Percentiles rank a stretch among this genome's conserved stretches.
phyloP scores from a whole-genome alignment of 2,113 vertebrate species.

The Hippocampus mohnikei region DNA sequence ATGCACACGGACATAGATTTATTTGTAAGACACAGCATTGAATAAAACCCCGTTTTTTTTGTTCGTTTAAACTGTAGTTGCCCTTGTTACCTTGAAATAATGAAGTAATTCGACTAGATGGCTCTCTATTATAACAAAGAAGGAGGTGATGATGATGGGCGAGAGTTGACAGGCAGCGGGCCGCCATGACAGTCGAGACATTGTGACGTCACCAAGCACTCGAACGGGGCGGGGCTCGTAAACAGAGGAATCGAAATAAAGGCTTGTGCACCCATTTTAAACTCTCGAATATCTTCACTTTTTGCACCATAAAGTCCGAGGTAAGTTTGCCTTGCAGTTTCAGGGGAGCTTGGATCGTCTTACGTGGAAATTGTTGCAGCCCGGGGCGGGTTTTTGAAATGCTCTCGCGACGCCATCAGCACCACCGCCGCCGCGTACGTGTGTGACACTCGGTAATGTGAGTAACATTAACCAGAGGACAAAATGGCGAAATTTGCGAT shows the following conservation, averaged over 20 bases:
- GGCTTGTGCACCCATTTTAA: conserved; percentile 66
- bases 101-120: no score
- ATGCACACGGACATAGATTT: not conserved
- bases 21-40: not conserved
- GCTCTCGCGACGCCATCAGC: conserved; percentile 73
- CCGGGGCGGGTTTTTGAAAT: conserved; percentile 20
- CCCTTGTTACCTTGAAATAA: not conserved
- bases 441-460: not conserved
- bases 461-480: conserved; percentile 53
- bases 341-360: not conserved
- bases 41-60: not conserved
- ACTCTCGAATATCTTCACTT: conserved; percentile 36
- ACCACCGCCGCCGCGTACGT: conserved; percentile 12
- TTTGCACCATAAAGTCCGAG: conserved; percentile 12
- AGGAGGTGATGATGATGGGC: not conserved
- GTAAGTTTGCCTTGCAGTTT: conserved; percentile 3
- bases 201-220: conserved; percentile 51
- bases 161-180: not conserved
- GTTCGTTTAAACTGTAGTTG: not conserved
- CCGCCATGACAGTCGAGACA: conserved; percentile 47
- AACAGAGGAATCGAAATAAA: conserved; percentile 74
- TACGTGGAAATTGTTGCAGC: not conserved
- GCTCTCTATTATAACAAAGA: conserved; percentile 2
- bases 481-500: conserved; percentile 75
- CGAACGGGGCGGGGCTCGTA: conserved; percentile 70